A percentile compares a stretch with the other conserved stretches of the same genome.
Conservation (phyloP, 2,888 invertebrate genomes). For the Hylaea fasciaria region DNA sequence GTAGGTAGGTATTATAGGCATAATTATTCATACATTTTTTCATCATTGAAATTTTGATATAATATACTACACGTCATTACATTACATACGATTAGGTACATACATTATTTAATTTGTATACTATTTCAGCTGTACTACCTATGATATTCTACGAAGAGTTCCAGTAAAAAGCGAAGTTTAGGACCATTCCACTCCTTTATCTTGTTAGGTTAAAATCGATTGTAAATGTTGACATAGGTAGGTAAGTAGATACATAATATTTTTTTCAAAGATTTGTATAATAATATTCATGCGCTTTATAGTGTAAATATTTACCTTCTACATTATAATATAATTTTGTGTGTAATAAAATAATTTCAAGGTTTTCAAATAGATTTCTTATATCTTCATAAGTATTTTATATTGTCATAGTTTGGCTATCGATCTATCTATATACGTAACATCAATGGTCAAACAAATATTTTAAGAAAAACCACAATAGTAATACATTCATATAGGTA, state of each 20-base stretch:
- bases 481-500: too few species aligned
- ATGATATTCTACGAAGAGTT: slow-evolving; percentile 5
- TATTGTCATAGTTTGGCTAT: slow-evolving; percentile 67
- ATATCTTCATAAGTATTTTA: slow-evolving; percentile 54
- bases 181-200: too few species aligned
- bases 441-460: not conserved
- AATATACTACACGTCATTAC: not conserved
- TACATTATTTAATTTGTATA: not conserved
- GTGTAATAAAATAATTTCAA: slow-evolving; percentile 15
- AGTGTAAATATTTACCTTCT: slow-evolving; percentile 6
- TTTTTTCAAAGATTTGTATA: too few species aligned
- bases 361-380: slow-evolving; percentile 2
- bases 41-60: not conserved
- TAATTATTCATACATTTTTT: not conserved
- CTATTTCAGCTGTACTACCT: too few species aligned
- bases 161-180: not conserved
- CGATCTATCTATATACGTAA: slow-evolving; percentile 38
- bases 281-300: too few species aligned
- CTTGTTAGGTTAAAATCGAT: not conserved
- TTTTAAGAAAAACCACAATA: too few species aligned
- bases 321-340: not conserved
- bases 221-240: not conserved
- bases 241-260: too few species aligned
- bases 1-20: too few species aligned
- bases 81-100: not conserved